phyloP scores from a whole-genome alignment of 1,140 invertebrate genomes.

The Leguminivora glycinivorella region DNA sequence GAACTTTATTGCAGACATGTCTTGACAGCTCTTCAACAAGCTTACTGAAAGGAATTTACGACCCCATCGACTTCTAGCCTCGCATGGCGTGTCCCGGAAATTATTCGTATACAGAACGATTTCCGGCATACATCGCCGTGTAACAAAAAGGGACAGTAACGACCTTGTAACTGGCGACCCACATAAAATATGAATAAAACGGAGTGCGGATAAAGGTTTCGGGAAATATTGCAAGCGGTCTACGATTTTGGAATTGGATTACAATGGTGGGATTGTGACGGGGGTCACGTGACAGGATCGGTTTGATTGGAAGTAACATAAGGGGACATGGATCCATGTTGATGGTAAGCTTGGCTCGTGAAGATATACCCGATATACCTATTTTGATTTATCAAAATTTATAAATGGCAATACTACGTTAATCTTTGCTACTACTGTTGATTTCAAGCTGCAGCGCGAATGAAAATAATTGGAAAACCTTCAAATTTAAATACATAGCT shows the following conservation, averaged over 20 bases:
- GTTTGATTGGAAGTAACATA: background rate
- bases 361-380: too few species aligned
- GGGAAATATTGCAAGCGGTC: constrained; percentile 8
- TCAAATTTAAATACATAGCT: too few species aligned
- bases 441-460: too few species aligned
- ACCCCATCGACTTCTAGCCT: background rate
- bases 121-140: constrained; percentile 18
- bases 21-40: too few species aligned
- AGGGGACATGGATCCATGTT: background rate
- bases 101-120: background rate
- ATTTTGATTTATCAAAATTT: too few species aligned
- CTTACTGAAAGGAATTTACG: background rate
- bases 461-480: too few species aligned
- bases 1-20: too few species aligned
- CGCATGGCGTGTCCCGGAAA: background rate
- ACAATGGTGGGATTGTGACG: constrained; percentile 17
- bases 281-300: background rate
- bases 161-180: constrained; percentile 22
- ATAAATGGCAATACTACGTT: too few species aligned
- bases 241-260: constrained; percentile 34
- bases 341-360: background rate
- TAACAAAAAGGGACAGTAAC: constrained; percentile 18
- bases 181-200: constrained; percentile 32
- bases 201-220: constrained; percentile 15
- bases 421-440: too few species aligned